Evolutionary conservation across 2,113 vertebrate species (phyloP).

Genomic region (Pristiophorus japonicus): DNA sequence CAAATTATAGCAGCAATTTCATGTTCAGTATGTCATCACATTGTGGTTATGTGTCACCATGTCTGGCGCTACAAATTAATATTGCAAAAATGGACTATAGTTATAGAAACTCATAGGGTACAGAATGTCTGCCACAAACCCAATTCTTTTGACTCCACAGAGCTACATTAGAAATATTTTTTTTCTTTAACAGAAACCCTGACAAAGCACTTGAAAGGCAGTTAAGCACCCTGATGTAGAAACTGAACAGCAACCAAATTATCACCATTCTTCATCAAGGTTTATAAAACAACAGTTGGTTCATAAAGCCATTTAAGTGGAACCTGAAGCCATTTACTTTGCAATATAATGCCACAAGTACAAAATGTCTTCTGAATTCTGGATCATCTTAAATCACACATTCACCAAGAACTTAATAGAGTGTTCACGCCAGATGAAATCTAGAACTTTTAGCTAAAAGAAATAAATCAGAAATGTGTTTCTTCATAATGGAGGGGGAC

Average conservation of each 20-base stretch:
- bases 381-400: not conserved
- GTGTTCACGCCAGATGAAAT: not conserved
- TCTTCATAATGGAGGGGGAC: not conserved
- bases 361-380: not conserved
- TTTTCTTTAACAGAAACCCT: not conserved
- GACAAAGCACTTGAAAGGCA: not conserved
- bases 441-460: not conserved
- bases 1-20: conserved; percentile 21
- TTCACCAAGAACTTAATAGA: not conserved
- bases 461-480: not conserved
- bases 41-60: conserved; percentile 31
- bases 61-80: conserved; percentile 21
- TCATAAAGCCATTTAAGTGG: not conserved
- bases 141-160: not conserved
- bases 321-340: not conserved
- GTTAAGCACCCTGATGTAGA: not conserved
- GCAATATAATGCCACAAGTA: not conserved
- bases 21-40: not conserved
- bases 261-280: not conserved
- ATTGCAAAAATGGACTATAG: not conserved
- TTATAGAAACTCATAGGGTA: not conserved
- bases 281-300: not conserved
- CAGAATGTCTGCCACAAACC: not conserved
- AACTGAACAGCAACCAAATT: not conserved
- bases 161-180: not conserved